Base-by-base conservation (phyloP, 2,113 vertebrate species). In the Lamprotornis superbus region DNA sequence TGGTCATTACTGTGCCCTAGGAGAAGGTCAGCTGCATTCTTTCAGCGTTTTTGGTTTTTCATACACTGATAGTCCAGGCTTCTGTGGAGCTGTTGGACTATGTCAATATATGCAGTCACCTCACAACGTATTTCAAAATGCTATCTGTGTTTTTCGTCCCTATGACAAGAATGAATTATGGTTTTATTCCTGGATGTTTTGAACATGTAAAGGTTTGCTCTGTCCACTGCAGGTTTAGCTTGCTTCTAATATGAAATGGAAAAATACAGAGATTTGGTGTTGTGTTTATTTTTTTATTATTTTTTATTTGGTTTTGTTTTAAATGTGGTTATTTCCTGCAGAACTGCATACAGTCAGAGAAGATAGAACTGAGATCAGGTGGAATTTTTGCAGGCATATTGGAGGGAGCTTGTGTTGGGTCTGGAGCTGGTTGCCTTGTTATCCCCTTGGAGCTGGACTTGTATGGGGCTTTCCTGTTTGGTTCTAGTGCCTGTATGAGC, bases 281-380 rank as follows among this genome's bases (percentile, higher is more conserved):
- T 0, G 2, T 6, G 47, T 31, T 55, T 7, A 3, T 12, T 57
- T 14, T 35, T 42, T 35, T 23, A 8, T 16, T 65, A 12, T 11
- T 3, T 9, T 33, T 49, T 37, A 4, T 53, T 30, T 53, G 8
- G 16, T 53, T 53, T 53, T 31, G 52, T 71, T 27, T 52, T 31
- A 0, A 10, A 52, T 23, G 9, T 76, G 37, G 22, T 46, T 57
- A 17, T 55, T 73, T 79, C 16, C 23, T 64, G 28, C 12, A 47
- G 33, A 86, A 35, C 8, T n/a, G 27, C 20, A 5, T 42, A 8
- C 4, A 56, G 7, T 21, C 31, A 39, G 25, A 55, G 40, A 76
- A 42, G 40, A 28, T 11, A 56, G 23, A 80, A 31, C 39, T 69
- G 4, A 0, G 15, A 40, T 68, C 23, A 59, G 28, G 16, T 49